Base-by-base conservation (phyloP, 2,797 vertebrate genomes). In the Sphenopsis melanotis region DNA sequence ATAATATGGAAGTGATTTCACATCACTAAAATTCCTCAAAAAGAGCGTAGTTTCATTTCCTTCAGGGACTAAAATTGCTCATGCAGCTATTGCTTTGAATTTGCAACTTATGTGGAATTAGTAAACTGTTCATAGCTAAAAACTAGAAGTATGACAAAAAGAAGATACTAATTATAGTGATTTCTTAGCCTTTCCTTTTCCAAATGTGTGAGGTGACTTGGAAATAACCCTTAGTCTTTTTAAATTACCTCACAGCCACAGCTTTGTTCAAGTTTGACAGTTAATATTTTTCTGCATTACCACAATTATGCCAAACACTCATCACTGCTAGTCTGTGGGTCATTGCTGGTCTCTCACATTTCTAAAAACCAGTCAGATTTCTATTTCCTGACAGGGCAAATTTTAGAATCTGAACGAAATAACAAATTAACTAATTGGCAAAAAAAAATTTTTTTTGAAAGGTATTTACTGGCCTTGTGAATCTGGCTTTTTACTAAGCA, bases 111-210 rank as follows among this genome's bases (percentile, higher is more conserved):
- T 1, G 2, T 69, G 15, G 30, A 86, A 83, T 84, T 75, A 69
- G 29, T 20, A 87, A 78, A 37, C 16, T 56, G 70, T 65, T 84
- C 27, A 41, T 39, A 71, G 42, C 13, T 85, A 36, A 76, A 89
- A 52, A 88, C 94, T 39, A 29, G n/a, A 74, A 78, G 70, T 71
- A 89, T 32, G 6, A 36, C n/a, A 61, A 92, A 92, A 83, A 65
- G 47, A 79, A 80, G 68, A 89, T 39, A 74, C 9, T 64, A 93
- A 89, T 93, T 72, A 42, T 59, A 87, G 52, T 69, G 47, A 94
- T 74, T 76, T 78, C 23, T 30, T 95, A 94, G 78, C 53, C 79
- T 93, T 95, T 96, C 59, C 15, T 53, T 83, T 85, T 88, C 61
- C 42, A 85, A 94, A 81, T 39, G 6, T 63, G 83, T 78, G 86